Evolutionary conservation across 2,113 vertebrate species (phyloP).

Genomic region (Struthio camelus): DNA sequence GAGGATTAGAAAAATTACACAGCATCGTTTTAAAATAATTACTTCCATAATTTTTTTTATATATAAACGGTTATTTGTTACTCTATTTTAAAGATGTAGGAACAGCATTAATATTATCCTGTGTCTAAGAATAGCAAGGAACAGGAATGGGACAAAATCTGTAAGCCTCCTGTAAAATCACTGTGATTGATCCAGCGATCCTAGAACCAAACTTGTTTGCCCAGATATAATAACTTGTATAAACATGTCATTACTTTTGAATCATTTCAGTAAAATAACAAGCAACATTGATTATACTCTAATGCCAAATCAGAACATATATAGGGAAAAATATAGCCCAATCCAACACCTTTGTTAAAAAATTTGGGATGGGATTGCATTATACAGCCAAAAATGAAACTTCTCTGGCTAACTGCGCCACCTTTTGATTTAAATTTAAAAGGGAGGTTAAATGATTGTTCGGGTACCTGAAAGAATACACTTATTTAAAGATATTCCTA

Average conservation of each 20-base stretch:
- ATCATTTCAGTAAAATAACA: neutral
- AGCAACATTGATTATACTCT: neutral
- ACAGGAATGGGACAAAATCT: neutral
- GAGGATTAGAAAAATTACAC: neutral
- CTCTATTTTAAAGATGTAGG: neutral
- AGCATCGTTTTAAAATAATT: neutral
- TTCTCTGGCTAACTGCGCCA: conserved; percentile 63
- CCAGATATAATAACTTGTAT: neutral
- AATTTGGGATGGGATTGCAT: conserved; percentile 42
- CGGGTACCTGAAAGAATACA: conserved; percentile 22
- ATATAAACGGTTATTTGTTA: neutral
- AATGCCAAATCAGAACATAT: neutral
- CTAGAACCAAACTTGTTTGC: conserved; percentile 4
- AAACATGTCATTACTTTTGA: neutral
- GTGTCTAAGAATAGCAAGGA: neutral
- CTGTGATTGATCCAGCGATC: neutral
- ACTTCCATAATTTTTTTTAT: neutral
- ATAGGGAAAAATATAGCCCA: neutral
- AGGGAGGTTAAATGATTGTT: conserved; percentile 46
- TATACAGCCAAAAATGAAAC: conserved; percentile 55
- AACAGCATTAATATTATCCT: neutral
- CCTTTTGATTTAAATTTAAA: conserved; percentile 63
- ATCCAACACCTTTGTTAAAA: conserved; percentile 4
- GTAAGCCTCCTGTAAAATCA: neutral
- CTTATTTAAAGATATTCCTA: conserved; percentile 9